phyloP scores from a whole-genome alignment of 2,888 invertebrate species.

The Zygogramma bicolorata region DNA sequence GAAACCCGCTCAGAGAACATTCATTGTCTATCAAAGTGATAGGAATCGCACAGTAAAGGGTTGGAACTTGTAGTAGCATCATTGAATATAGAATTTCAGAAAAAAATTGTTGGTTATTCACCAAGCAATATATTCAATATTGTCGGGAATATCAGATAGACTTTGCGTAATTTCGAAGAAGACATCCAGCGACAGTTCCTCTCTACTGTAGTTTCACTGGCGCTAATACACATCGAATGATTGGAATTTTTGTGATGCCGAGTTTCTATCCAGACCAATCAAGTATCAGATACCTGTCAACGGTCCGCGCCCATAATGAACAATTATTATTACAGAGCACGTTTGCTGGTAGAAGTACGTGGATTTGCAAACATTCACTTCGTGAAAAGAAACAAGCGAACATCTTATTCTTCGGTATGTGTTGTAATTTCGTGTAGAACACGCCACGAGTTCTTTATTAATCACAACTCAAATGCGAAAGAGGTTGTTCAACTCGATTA shows the following conservation, averaged over 20 bases:
- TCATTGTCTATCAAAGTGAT: too few relatives aligned
- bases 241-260: background rate
- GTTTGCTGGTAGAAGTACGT: constrained; percentile 7
- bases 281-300: background rate
- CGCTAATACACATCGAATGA: background rate
- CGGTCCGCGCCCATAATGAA: background rate
- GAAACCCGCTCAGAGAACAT: too few relatives aligned
- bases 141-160: too few relatives aligned
- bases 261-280: background rate
- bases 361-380: constrained; percentile 11
- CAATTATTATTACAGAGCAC: constrained; percentile 14
- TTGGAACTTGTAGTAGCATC: too few relatives aligned
- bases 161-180: too few relatives aligned
- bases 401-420: background rate
- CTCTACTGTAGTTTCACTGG: background rate
- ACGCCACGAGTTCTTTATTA: background rate
- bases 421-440: background rate
- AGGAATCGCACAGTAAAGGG: too few relatives aligned
- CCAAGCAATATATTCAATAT: too few relatives aligned
- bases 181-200: too few relatives aligned
- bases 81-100: too few relatives aligned
- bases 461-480: background rate
- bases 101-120: too few relatives aligned
- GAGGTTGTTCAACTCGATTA: background rate
- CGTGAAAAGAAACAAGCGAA: constrained; percentile 11